These are phyloP conservation scores for Antrozous pallidus DNA, from an alignment of 2,797 vertebrate species.

Conservation along the genomic window DNA sequence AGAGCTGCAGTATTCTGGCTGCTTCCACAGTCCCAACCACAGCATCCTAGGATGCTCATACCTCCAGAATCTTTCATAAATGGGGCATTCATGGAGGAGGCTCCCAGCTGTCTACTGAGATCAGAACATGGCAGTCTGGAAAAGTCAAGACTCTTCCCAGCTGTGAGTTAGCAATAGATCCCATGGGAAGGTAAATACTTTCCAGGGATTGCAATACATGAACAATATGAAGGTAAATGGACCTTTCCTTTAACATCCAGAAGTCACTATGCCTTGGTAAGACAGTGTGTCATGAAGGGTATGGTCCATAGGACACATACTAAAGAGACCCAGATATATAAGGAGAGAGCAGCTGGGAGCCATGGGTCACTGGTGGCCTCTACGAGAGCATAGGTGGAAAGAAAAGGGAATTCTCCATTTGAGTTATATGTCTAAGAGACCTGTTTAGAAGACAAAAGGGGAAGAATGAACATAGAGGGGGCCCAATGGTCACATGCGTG, in stretches of 20 bases:
- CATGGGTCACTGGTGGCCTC: background rate
- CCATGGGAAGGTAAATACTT: background rate
- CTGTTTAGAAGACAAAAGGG: too few species aligned
- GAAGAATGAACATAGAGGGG: background rate
- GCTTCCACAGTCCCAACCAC: background rate
- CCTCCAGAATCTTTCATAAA: background rate
- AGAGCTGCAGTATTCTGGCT: accelerated
- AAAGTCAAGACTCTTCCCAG: background rate
- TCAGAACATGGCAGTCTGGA: background rate
- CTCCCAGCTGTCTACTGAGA: background rate
- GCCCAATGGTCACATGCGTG: background rate
- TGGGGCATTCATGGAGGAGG: background rate
- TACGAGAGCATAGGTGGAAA: background rate
- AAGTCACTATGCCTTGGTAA: background rate
- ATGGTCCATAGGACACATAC: background rate
- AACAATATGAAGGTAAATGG: background rate
- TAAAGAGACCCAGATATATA: background rate
- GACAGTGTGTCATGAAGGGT: background rate
- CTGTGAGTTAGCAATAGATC: background rate
- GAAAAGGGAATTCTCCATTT: background rate
- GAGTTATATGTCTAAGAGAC: background rate
- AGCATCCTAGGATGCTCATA: background rate
- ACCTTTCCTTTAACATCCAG: background rate
- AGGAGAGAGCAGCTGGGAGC: background rate
- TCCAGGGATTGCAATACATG: background rate